A percentile compares a stretch with the other conserved stretches of the same genome.
Conservation (phyloP, 1,140 invertebrate genomes). For the Psix sp. region DNA sequence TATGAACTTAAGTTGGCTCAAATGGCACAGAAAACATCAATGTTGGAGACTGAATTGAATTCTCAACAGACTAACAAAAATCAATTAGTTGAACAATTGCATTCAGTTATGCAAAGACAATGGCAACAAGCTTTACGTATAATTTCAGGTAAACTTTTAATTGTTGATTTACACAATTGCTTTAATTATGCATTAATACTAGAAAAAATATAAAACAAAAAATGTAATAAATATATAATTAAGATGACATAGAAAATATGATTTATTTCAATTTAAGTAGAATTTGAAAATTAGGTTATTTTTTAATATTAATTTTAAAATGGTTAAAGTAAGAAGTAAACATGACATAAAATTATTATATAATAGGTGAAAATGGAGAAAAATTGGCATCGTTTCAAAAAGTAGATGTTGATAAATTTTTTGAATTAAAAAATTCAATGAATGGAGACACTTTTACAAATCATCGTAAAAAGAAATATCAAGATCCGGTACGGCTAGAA, state of each 20-base stretch:
- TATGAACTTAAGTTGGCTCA: slow-evolving; percentile 83
- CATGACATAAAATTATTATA: background rate
- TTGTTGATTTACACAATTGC: slow-evolving; percentile 1
- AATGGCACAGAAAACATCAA: slow-evolving; percentile 80
- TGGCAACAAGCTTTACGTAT: slow-evolving; percentile 86
- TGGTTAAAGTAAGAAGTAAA: too few species aligned
- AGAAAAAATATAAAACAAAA: too few species aligned
- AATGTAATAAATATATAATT: too few species aligned
- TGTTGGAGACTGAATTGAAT: slow-evolving; percentile 80
- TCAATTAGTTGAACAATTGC: slow-evolving; percentile 84
- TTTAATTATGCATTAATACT: slow-evolving; percentile 21
- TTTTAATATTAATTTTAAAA: too few species aligned
- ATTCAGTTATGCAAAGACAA: slow-evolving; percentile 87
- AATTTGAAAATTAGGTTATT: too few species aligned
- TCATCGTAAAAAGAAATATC: slow-evolving; percentile 55
- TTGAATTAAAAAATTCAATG: slow-evolving; percentile 61
- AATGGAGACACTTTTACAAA: slow-evolving; percentile 64
- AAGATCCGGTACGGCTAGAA: slow-evolving; percentile 63
- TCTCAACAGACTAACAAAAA: slow-evolving; percentile 79
- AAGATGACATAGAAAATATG: too few species aligned
- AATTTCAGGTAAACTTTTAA: slow-evolving; percentile 77
- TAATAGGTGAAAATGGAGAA: slow-evolving; percentile 69
- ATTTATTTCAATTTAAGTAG: too few species aligned
- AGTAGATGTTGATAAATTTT: slow-evolving; percentile 67
- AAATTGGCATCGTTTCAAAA: slow-evolving; percentile 64